Evolutionary conservation across 2,888 invertebrate genomes (phyloP), one percentile per base, ranked within the genome.

Genomic region (Meghimatium bilineatum): DNA sequence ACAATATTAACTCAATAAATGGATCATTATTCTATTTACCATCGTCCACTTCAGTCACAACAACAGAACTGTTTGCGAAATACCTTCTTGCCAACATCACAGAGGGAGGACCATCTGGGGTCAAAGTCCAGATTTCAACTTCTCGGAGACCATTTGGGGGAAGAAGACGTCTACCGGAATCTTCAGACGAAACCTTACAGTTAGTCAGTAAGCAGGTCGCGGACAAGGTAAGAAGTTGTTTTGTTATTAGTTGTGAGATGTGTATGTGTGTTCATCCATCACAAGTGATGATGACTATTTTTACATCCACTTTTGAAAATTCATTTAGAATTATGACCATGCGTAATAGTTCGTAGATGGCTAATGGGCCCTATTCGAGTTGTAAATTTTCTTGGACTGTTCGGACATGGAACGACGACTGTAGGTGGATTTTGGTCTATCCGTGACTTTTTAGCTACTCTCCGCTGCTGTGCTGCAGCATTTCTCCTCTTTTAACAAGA

Each of bases 191-290:
- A 8, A n/a, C 67, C 20, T 52, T 79, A 36, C 79, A 79, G 79
- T 1, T 69, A 10, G 72, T 80, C 63, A 72, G 60, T 71, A 80
- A 72, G 44, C 80, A 80, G 10, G 72, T 60, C 2, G 44, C 71
- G 12, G 80, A 80, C 26, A 80, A 80, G 63, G 79, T 79, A 49
- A 52, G 79, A 8, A 32, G 3, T 32, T 29, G 34, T 52, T 32
- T 10, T 29, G 38, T 72, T 6, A 34, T 17, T 44, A 5, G 44
- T 44, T 44, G 44, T 44, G 5, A 44, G 44, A 44, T 5, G 44
- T n/a, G n/a, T n/a, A n/a, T n/a, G n/a, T n/a, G n/a, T n/a, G n/a
- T n/a, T n/a, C n/a, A n/a, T n/a, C n/a, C n/a, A n/a, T n/a, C n/a
- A n/a, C n/a, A n/a, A n/a, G n/a, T n/a, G n/a, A n/a, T n/a, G n/a